phyloP scores from a whole-genome alignment of 2,888 invertebrate species.

The Dryococelus australis region DNA sequence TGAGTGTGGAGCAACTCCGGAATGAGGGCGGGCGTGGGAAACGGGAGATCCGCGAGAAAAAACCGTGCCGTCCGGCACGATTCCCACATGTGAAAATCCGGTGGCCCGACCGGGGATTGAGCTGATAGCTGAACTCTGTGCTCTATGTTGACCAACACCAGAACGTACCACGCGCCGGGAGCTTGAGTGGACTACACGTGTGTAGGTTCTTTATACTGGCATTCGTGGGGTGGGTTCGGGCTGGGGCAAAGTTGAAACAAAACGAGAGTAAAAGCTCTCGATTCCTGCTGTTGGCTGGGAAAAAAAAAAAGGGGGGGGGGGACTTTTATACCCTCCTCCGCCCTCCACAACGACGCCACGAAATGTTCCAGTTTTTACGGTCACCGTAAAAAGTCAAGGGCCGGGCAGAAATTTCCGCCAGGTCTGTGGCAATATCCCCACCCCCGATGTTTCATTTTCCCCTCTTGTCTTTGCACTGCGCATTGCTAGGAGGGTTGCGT shows the following conservation, averaged over 20 bases:
- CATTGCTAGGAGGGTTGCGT: no score
- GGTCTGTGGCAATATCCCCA: neutral
- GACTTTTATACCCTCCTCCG: neutral
- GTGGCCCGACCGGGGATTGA: no score
- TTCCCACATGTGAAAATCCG: no score
- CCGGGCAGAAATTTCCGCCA: neutral
- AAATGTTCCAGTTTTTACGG: constrained; percentile 9
- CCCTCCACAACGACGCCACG: neutral
- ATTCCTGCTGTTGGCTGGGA: constrained; percentile 4
- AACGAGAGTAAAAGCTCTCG: constrained; percentile 25
- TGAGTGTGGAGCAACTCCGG: no score
- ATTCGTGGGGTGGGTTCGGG: neutral
- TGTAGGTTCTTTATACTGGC: constrained; percentile 1
- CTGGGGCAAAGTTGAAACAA: constrained; percentile 30
- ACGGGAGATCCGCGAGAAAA: no score
- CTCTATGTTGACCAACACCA: neutral
- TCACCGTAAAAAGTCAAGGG: neutral
- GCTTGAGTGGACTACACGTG: neutral
- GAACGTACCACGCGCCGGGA: neutral
- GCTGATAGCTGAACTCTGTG: neutral
- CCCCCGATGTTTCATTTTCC: neutral
- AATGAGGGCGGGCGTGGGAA: no score
- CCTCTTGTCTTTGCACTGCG: no score
- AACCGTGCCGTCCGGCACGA: no score
- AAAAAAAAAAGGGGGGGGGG: no score